Evolutionary conservation across 2,113 vertebrate species (phyloP).

Genomic region (Dromaius novaehollandiae): DNA sequence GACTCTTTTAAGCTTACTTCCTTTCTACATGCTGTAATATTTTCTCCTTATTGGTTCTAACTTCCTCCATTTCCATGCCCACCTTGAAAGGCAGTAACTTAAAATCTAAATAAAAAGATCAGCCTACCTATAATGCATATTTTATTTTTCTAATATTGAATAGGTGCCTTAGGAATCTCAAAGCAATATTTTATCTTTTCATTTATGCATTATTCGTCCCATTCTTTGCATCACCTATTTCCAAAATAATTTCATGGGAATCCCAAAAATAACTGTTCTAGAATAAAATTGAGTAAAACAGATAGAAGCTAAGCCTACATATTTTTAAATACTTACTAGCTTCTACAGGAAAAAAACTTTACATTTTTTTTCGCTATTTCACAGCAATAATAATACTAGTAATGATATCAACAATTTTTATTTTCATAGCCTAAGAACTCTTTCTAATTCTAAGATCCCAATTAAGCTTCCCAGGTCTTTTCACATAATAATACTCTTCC

Average conservation of each 20-base stretch:
- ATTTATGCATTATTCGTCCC: neutral
- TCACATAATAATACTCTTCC: neutral
- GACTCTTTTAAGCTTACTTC: neutral
- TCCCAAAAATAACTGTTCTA: neutral
- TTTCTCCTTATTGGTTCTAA: neutral
- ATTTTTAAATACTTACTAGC: neutral
- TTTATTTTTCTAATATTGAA: neutral
- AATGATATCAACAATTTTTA: neutral
- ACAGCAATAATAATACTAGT: neutral
- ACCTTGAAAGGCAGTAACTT: neutral
- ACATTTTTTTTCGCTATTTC: neutral
- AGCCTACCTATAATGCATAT: rapidly evolving
- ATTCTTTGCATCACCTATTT: neutral
- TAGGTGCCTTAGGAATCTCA: neutral
- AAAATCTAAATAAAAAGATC: neutral
- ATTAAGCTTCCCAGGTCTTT: neutral
- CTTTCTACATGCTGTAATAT: neutral
- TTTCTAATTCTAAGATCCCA: neutral
- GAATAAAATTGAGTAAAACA: neutral
- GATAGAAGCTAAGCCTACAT: neutral
- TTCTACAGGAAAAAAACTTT: neutral
- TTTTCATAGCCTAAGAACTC: neutral
- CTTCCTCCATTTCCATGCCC: neutral
- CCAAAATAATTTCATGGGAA: neutral
- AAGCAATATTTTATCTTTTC: neutral